phyloP scores from a whole-genome alignment of 2,113 vertebrate genomes.

The Hippolais icterina region DNA sequence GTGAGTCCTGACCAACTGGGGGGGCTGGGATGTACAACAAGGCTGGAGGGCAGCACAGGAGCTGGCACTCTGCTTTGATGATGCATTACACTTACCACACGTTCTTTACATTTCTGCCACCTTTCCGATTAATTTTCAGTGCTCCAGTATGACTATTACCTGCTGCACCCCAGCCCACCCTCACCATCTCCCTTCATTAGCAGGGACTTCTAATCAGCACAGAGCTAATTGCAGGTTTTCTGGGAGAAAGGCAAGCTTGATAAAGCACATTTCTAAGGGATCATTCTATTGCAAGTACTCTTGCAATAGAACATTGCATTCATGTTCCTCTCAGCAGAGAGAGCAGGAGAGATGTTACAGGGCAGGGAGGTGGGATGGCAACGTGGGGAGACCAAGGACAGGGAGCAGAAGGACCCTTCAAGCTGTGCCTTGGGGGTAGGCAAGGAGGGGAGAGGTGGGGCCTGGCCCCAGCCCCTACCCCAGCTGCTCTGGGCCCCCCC shows the following conservation, averaged over 20 bases:
- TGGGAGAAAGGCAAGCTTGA: background rate
- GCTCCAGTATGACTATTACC: background rate
- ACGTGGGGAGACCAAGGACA: fast-evolving
- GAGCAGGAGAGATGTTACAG: background rate
- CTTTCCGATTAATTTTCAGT: background rate
- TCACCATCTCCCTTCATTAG: constrained; percentile 20
- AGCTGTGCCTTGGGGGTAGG: background rate
- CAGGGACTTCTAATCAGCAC: background rate
- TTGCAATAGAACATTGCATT: background rate
- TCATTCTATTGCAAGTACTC: too few species aligned
- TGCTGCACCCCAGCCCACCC: background rate
- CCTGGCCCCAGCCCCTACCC: background rate
- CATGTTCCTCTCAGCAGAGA: background rate
- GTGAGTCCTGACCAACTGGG: fast-evolving
- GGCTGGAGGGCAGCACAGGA: background rate
- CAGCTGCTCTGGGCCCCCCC: background rate
- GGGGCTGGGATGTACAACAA: background rate
- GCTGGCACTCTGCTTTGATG: background rate
- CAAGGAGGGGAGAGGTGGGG: background rate
- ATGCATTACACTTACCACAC: background rate
- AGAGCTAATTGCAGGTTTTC: constrained; percentile 5
- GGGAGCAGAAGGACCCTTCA: background rate
- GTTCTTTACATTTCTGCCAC: background rate
- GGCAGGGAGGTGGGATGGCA: background rate
- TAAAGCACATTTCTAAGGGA: background rate